Evolutionary conservation across 2,113 vertebrate genomes (phyloP).

Genomic region (Chlorodrepanis virens): DNA sequence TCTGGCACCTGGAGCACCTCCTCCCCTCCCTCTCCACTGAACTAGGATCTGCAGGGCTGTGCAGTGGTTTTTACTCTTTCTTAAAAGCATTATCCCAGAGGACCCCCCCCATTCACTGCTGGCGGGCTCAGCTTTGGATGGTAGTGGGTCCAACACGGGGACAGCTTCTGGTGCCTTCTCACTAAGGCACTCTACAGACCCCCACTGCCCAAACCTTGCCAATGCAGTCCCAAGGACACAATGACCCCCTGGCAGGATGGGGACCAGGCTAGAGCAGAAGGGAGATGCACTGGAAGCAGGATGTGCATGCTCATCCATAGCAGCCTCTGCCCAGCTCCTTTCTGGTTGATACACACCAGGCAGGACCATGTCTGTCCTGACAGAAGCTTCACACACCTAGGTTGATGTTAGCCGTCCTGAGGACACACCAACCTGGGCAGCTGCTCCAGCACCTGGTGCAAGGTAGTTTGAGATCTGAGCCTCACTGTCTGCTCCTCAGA

Average conservation of each 20-base stretch:
- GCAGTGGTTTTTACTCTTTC: not conserved
- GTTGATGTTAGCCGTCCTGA: not conserved
- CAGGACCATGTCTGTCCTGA: not conserved
- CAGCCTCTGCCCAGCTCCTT: not conserved
- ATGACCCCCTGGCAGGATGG: not conserved
- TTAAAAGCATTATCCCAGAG: not conserved
- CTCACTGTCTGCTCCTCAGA: accelerated
- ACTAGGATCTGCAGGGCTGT: not conserved
- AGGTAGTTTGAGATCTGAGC: not conserved
- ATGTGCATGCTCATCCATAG: not conserved
- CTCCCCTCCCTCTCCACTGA: not conserved
- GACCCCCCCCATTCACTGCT: not conserved
- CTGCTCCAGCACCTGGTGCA: not conserved
- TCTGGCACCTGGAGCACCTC: not conserved
- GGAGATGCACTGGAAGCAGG: accelerated
- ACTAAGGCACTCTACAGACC: not conserved
- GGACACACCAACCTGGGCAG: not conserved
- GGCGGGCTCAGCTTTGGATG: not conserved
- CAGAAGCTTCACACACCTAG: not conserved
- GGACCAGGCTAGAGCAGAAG: not conserved
- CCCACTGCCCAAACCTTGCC: not conserved
- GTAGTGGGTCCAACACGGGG: not conserved
- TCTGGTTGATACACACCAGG: not conserved
- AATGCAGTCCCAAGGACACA: not conserved
- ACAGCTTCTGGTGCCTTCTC: not conserved